Evolutionary conservation across 2,113 vertebrate species (phyloP).

Genomic region (Shinisaurus crocodilurus): DNA sequence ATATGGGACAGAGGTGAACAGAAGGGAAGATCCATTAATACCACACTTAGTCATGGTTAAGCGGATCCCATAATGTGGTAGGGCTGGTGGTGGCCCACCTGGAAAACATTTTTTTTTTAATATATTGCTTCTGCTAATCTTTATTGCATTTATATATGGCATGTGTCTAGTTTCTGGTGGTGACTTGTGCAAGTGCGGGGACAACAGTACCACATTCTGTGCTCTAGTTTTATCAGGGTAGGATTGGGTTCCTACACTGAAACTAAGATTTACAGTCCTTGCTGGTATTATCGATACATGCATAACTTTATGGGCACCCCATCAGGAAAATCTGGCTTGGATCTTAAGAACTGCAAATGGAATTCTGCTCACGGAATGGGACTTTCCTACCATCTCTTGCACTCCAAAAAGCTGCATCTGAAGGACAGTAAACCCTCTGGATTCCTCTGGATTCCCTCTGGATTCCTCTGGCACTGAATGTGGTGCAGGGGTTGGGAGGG

Average conservation of each 20-base stretch:
- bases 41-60: background rate
- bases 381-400: background rate
- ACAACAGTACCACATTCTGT: background rate
- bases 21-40: background rate
- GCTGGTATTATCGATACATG: background rate
- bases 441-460: background rate
- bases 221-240: background rate
- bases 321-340: background rate
- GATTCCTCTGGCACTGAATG: background rate
- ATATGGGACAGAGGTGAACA: background rate
- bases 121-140: background rate
- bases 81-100: background rate
- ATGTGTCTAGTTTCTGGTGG: background rate
- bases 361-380: background rate
- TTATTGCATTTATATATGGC: background rate
- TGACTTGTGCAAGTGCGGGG: background rate
- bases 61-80: too few species aligned
- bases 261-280: background rate
- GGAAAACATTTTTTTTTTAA: background rate
- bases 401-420: background rate
- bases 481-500: too few species aligned
- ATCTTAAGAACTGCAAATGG: background rate
- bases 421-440: background rate
- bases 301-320: background rate
- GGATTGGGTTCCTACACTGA: background rate